Evolutionary conservation across 2,797 vertebrate species (phyloP), one percentile per base, ranked within the genome.

Genomic region (Platalea minor): DNA sequence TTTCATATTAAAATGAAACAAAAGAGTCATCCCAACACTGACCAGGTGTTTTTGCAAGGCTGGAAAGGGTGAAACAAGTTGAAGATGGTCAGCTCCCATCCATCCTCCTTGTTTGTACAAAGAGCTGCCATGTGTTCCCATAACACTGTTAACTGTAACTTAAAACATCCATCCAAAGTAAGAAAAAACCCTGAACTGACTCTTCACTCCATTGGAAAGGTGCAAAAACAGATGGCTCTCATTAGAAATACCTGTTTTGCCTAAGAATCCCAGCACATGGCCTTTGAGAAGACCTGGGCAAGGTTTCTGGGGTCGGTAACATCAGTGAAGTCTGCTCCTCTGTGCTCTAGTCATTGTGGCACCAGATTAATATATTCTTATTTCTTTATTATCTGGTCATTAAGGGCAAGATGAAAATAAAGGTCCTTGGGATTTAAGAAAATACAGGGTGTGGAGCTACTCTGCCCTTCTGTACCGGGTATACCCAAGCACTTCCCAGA

Each of bases 341-440:
- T 0, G 0, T 21, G 17, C 25, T 72, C 33, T 10, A 7, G 13
- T 14, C 7, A 2, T 9, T 39, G 37, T 37, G 31, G 23, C 67
- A 75, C 37, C 29, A 29, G 4, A 13, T 82, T 13, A 39, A 68
- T 16, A 73, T 31, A 16, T 29, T 68, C 18, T 63, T 68, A 23
- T 33, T 31, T 79, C 63, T 69, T 35, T 68, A 51, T 23, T 39
- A 37, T 14, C 39, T 53, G 28, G 10, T 61, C 61, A 59, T 29
- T 53, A 64, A 59, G 28, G n/a, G 10, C 26, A 84, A 79, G 51
- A 57, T 11, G 18, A 73, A 92, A 68, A 57, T 33, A 63, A 73
- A 75, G 17, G 21, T 75, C 31, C 25, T 41, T 53, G 39, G 29
- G 54, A 86, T 48, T 19, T 64, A 11, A n/a, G n/a, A 54, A 67